phyloP scores from a whole-genome alignment of 2,113 vertebrate genomes.

The Archocentrus centrarchus region DNA sequence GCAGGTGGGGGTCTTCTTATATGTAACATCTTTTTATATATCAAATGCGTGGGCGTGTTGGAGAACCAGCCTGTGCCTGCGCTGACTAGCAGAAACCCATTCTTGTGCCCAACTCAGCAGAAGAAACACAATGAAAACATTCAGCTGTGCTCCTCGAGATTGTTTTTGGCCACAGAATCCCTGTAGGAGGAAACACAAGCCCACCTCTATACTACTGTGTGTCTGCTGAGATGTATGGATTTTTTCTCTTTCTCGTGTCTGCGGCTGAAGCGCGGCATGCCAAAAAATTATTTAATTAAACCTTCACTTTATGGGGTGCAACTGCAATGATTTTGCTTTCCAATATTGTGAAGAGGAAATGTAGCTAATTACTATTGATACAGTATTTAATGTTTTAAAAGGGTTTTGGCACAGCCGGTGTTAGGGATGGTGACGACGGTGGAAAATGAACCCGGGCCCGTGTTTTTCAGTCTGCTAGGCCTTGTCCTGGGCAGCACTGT shows the following conservation, averaged over 20 bases:
- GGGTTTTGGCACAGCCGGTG: constrained; percentile 26
- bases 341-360: constrained; percentile 37
- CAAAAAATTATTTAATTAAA: constrained; percentile 75
- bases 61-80: constrained; percentile 56
- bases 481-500: constrained; percentile 63
- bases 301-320: constrained; percentile 46
- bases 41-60: constrained; percentile 46
- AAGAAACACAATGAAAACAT: constrained; percentile 83
- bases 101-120: constrained; percentile 77
- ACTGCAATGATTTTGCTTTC: constrained; percentile 37
- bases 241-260: constrained; percentile 62
- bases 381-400: constrained; percentile 60
- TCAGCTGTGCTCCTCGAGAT: constrained; percentile 79
- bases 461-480: constrained; percentile 65
- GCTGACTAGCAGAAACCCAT: constrained; percentile 68
- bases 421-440: constrained; percentile 57
- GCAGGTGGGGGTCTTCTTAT: constrained; percentile 35
- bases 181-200: constrained; percentile 79
- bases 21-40: constrained; percentile 47
- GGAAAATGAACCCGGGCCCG: constrained; percentile 61
- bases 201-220: constrained; percentile 75
- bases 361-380: constrained; percentile 67
- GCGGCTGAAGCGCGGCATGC: constrained; percentile 55
- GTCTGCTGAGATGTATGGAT: constrained; percentile 77
- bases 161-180: constrained; percentile 79